Base-by-base conservation (phyloP, 2,888 invertebrate genomes). In the Augochlorella aurata region DNA sequence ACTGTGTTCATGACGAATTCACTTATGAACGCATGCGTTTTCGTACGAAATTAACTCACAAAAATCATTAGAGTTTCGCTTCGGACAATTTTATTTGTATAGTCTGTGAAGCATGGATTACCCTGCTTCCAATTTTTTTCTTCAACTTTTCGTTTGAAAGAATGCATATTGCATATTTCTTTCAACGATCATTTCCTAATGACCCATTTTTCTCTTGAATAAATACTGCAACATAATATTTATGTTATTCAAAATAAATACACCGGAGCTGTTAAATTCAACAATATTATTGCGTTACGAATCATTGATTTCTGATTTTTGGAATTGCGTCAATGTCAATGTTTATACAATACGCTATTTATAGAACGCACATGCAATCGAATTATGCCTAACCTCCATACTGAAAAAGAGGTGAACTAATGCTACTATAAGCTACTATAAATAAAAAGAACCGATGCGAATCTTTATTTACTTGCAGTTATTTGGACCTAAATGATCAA, bases 361-460 rank as follows among this genome's bases (percentile, higher is more conserved):
- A 83, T 83, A 83, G 83, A 83, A 83, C 14, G 54, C 69, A 49
- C 49, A 66, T 73, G 70, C 24, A 82, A 82, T 83, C 75, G 49
- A 75, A 69, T 77, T 83, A 78, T 71, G 71, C 74, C 54, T 45
- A 78, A 65, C 47, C 38, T 65, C 82, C 78, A 72, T 74, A 45
- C 65, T 50, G 24, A 45, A 66, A 49, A 68, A 45, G 52, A 38
- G 54, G 58, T 45, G 63, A 61, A 47, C 45, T n/a, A 80, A 71
- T 44, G 38, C 38, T 38, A 5, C 38, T 38, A 38, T 38, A 38
- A 38, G 38, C 38, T 38, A n/a, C 54, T 67, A 71, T 58, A 74
- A 80, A 74, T 74, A 74, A 66, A 58, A 49, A 47, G 29, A 65
- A 70, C 21, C 50, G 14, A 47, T 54, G 16, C n/a, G 14, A 52